These are phyloP conservation scores for Heteropelma amictum DNA, from an alignment of 2,888 invertebrate genomes.

Conservation along the genomic window DNA sequence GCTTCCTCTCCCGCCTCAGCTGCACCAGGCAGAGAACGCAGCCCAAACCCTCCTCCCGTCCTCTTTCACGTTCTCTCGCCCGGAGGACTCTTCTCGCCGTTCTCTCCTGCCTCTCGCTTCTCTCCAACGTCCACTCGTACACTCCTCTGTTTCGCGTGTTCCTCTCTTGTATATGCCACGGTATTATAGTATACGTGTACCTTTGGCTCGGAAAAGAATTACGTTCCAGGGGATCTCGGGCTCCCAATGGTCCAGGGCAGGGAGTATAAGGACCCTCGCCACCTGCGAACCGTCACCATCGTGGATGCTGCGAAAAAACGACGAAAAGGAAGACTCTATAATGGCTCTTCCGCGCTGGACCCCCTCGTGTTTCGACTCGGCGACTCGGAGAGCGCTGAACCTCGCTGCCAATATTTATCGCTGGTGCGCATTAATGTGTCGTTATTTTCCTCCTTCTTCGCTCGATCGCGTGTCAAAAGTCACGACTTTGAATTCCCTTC, in stretches of 20 bases:
- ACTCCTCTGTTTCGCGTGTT: slow-evolving; percentile 46
- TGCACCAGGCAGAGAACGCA: slow-evolving; percentile 9
- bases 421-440: too few species aligned
- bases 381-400: slow-evolving; percentile 1
- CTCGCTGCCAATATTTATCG: slow-evolving; percentile 27
- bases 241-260: slow-evolving; percentile 31
- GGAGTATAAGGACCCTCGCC: slow-evolving; percentile 27
- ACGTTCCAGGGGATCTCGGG: slow-evolving; percentile 31
- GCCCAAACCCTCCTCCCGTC: slow-evolving; percentile 9
- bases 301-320: slow-evolving; percentile 17
- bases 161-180: background rate
- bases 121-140: background rate
- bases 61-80: too few species aligned
- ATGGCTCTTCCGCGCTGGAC: slow-evolving; percentile 45
- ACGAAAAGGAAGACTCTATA: slow-evolving; percentile 26
- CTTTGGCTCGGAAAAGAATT: slow-evolving; percentile 41
- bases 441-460: slow-evolving; percentile 14
- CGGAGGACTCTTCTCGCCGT: slow-evolving; percentile 27
- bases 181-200: slow-evolving; percentile 27
- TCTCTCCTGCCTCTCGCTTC: slow-evolving; percentile 21
- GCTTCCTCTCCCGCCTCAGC: slow-evolving; percentile 25
- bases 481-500: slow-evolving; percentile 13
- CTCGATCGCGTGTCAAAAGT: slow-evolving; percentile 27
- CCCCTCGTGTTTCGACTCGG: slow-evolving; percentile 36
- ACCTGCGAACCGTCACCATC: slow-evolving; percentile 51